phyloP scores from a whole-genome alignment of 2,113 vertebrate genomes.

The Leptobrachium ailaonicum region DNA sequence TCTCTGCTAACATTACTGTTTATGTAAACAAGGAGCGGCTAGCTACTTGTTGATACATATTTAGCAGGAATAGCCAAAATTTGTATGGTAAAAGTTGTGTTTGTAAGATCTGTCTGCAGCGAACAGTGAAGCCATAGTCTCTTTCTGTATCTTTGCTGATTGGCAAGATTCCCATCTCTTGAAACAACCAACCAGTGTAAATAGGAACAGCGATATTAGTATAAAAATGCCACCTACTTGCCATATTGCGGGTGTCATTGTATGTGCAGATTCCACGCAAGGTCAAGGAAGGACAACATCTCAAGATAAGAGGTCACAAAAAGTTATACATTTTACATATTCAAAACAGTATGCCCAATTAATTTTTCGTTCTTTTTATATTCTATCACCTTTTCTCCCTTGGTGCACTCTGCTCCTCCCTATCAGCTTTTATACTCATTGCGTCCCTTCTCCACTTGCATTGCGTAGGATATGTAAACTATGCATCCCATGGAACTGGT shows the following conservation, averaged over 20 bases:
- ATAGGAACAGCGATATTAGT: no score
- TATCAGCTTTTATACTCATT: no score
- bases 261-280: neutral
- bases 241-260: neutral
- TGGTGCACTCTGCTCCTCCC: no score
- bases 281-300: neutral
- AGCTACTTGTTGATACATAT: neutral
- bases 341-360: no score
- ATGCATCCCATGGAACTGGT: no score
- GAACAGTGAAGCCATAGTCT: neutral
- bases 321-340: no score
- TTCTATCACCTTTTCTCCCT: no score
- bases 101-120: slow-evolving; percentile 3
- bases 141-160: neutral
- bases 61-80: neutral
- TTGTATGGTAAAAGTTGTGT: neutral
- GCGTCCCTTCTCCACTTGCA: no score
- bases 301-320: no score
- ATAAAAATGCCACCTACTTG: neutral
- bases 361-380: no score
- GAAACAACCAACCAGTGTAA: no score
- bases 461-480: no score
- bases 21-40: neutral
- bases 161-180: neutral
- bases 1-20: slow-evolving; percentile 10